Evolutionary conservation across 2,113 vertebrate species (phyloP), one percentile per base, ranked within the genome.

Genomic region (Cichladusa arquata): DNA sequence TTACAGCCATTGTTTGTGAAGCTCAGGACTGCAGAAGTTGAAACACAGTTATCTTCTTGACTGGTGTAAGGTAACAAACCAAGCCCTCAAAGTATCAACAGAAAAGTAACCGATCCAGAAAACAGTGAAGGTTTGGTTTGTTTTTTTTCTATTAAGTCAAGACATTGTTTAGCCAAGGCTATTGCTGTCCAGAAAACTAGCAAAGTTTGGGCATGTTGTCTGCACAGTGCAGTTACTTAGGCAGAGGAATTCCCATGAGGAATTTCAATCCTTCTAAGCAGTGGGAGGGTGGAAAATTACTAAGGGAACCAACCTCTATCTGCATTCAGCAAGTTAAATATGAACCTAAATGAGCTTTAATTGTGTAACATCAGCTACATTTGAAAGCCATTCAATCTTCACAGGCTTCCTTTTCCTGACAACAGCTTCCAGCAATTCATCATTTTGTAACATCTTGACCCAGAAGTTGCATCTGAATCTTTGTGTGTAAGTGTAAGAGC

Each of bases 151-250:
- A 51, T 0, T 8, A 67, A 64, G 24, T 53, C 36, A 36, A 31
- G n/a, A n/a, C 9, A 2, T 4, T n/a, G 14, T 26, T 70, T 73
- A 74, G 28, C 47, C 22, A 24, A 81, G 36, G 33, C 26, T 44
- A 4, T 2, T 50, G 33, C 34, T 67, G 47, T 53, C 33, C 31
- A 29, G 64, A 36, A n/a, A 93, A 61, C 45, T 1, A 3, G 20
- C 22, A 11, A 48, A 29, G 48, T 54, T 14, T 11, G 11, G 16
- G 23, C 12, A 72, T 0, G 0, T 22, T 33, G 28, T 12, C 42
- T 47, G 18, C 7, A 5, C 2, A 61, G 19, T 4, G 2, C 6
- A 36, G 38, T n/a, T 62, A 16, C 33, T 24, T 0, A 56, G 11
- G 16, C 8, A 48, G 8, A 57, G 9, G 6, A 40, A 24, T 26